Evolutionary conservation across 2,113 vertebrate species (phyloP).

Genomic region (Mastomys coucha): DNA sequence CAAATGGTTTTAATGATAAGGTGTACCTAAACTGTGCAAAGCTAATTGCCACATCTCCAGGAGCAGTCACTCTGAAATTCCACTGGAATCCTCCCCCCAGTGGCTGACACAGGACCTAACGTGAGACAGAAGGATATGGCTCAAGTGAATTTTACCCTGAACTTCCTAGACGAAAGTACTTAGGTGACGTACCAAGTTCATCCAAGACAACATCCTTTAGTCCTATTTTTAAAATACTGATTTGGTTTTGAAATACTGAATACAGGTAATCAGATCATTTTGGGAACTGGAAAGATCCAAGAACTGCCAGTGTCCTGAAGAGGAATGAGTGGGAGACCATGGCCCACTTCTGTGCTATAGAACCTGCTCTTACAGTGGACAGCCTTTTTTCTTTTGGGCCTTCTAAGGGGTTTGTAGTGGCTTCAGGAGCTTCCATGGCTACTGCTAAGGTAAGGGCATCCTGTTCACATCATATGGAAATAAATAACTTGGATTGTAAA

Average conservation of each 20-base stretch:
- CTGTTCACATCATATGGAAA: accelerated
- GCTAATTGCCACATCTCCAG: not conserved
- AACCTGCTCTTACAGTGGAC: not conserved
- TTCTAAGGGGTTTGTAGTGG: not conserved
- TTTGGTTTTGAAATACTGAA: not conserved
- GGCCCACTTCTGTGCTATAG: not conserved
- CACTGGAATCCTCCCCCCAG: accelerated
- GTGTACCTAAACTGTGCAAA: not conserved
- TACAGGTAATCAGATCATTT: not conserved
- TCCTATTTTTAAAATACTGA: not conserved
- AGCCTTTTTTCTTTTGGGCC: not conserved
- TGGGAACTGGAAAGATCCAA: not conserved
- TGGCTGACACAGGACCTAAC: accelerated
- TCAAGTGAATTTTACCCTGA: not conserved
- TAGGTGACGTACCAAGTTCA: not conserved
- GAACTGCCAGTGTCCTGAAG: not conserved
- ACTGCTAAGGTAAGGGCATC: not conserved
- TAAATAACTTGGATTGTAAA: not conserved
- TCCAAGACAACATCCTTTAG: not conserved
- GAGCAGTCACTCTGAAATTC: not conserved
- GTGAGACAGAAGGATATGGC: not conserved
- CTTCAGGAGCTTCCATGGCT: not conserved
- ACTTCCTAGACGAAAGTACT: not conserved
- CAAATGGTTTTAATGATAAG: not conserved
- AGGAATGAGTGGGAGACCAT: not conserved